Percentiles rank a stretch among this genome's conserved stretches.
Conservation (phyloP, 1,140 invertebrate genomes). For the Argopecten irradians region DNA sequence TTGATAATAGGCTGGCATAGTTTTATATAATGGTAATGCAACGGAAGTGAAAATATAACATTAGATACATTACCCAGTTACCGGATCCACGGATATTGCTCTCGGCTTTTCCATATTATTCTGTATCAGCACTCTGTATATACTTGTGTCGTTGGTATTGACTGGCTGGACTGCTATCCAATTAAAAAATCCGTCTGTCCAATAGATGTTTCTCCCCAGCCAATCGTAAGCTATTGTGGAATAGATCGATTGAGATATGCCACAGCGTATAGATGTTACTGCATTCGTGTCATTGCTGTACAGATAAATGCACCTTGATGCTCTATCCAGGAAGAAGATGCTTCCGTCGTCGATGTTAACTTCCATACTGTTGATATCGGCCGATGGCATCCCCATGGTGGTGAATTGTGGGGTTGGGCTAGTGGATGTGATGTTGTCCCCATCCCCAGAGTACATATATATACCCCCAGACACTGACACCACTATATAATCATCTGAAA, state of each 20-base stretch:
- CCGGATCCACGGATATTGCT: constrained; percentile 59
- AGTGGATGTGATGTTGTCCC: too few species aligned
- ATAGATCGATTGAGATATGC: constrained; percentile 18
- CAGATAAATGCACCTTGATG: background rate
- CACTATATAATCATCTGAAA: too few species aligned
- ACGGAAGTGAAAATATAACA: background rate
- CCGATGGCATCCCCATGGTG: background rate
- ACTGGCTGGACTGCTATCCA: constrained; percentile 63
- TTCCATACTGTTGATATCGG: background rate
- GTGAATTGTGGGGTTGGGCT: background rate
- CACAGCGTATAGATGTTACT: background rate
- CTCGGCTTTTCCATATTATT: constrained; percentile 54
- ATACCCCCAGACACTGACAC: too few species aligned
- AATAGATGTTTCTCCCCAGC: constrained; percentile 95
- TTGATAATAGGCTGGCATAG: background rate
- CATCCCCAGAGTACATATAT: too few species aligned
- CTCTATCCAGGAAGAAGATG: background rate
- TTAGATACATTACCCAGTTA: constrained; percentile 54
- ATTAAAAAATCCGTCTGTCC: constrained; percentile 88
- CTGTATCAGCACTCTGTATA: constrained; percentile 58
- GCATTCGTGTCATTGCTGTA: background rate
- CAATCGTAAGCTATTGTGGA: constrained; percentile 89
- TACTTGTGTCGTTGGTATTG: background rate
- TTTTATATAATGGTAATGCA: background rate
- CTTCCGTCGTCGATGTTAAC: background rate